Evolutionary conservation across 2,113 vertebrate species (phyloP), one percentile per base, ranked within the genome.

Genomic region (Phasianus colchicus): DNA sequence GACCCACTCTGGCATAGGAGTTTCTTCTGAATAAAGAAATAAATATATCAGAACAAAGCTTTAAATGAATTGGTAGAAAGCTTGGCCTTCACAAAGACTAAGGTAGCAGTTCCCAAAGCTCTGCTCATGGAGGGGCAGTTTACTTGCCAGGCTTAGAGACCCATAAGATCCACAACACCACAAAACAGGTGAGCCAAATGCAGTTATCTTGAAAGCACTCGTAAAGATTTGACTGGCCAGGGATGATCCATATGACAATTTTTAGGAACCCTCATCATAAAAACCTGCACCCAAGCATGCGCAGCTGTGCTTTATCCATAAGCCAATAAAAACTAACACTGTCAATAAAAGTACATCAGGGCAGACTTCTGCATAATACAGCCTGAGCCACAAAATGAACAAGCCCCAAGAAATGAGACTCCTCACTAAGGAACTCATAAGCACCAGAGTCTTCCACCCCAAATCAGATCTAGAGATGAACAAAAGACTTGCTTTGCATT

Each of bases 1-100:
- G 40, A 96, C 98, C 99, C 99, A 99, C 34, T 98, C 99, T 71
- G 99, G 98, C 91, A 98, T 36, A 11, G 84, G 74, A 43, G 90
- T 11, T 47, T 94, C 96, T 77, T 63, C 58, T 29, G 17, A 71
- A 36, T 52, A 86, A 6, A 77, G 8, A 77, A 24, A 86, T 83
- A 88, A 55, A 60, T 8, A 13, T 19, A 40, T 89, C 3, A 90
- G 43, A 89, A 80, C 34, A 30, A 42, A 86, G 29, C 19, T 32
- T 47, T 63, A 74, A 54, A 29, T 7, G 15, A 80, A 73, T 55
- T 6, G 21, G 50, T 30, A 91, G 24, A 66, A 55, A 16, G n/a
- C 34, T 8, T 43, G 74, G 25, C 8, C 70, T 30, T 69, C 52
- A 57, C 2, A 52, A 57, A 67, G 4, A 2, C 52, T 61, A 63